Evolutionary conservation across 2,888 invertebrate species (phyloP), one percentile per base, ranked within the genome.

Genomic region (Oscheius sp.): DNA sequence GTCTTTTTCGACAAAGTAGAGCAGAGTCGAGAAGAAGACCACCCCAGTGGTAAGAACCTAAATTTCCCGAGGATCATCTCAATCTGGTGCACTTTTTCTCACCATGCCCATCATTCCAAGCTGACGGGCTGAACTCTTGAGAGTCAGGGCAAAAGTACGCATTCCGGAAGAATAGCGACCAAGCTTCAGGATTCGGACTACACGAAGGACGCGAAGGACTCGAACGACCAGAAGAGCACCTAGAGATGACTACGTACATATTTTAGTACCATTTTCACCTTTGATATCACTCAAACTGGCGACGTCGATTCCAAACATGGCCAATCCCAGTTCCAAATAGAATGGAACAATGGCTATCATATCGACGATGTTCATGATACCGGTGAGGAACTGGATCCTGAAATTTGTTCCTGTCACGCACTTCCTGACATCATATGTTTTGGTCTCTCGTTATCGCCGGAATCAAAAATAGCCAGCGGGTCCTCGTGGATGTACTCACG

Each of bases 301-400:
- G 7, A 85, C 83, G 73, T 87, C 86, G 55, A 87, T 80, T 65
- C 87, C 87, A 71, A 81, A 81, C 21, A 86, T 47, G 1, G 82
- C 81, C 7, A 87, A 76, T n/a, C 77, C 75, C 63, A 86, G 66
- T 74, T 87, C 87, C 57, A 87, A 62, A 74, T 84, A 87, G 76
- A 87, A 87, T 4, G 87, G 87, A 42, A 86, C 74, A 59, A 87
- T 87, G 9, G 87, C 86, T 48, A 86, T 79, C 76, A 87, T 72
- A 79, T 87, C 87, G 13, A 87, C 87, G 58, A 87, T 80, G 72
- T 87, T 87, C 80, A 87, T 81, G n/a, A 86, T 78, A n/a, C 84
- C 85, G 33, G 81, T 78, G 21, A 85, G 58, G 78, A 87, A 87
- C 73, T 79, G 78, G 37, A 81, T 70, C 58, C 83, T 81, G 62